Evolutionary conservation across 2,113 vertebrate species (phyloP), one percentile per base, ranked within the genome.

Genomic region (Acrocephalus kingi): DNA sequence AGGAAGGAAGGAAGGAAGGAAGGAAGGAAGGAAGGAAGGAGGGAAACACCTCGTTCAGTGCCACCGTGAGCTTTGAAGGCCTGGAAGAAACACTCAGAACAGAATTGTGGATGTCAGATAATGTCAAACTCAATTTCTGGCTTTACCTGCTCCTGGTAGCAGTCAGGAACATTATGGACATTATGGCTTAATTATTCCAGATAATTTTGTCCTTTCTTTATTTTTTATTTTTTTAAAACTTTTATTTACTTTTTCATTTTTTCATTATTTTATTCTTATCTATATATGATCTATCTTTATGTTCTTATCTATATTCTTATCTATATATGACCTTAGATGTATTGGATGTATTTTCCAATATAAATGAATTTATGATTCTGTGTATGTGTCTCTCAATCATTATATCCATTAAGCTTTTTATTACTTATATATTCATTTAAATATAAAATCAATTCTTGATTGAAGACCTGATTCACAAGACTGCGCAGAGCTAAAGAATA

Each of bases 101-200:
- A 51, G 67, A 74, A 69, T 1, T 1, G 1, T 2, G 5, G 24
- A 15, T 6, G 1, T 35, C 62, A 62, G 56, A 45, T 62, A 25
- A 64, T 10, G 56, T 10, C 15, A 28, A 35, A 0, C 19, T 52
- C 14, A 13, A 0, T 54, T 74, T 58, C 19, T 72, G 71, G 33
- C 56, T 83, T 79, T 51, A 43, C 17, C 30, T 68, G 33, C 33
- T 83, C 30, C 56, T 33, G 7, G 7, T 13, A 61, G 28, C 0
- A 0, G 14, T 37, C 0, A 0, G 22, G 30, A 73, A 52, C 15
- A 49, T 56, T 39, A 15, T 12, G 58, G 24, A 52, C 12, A 16
- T 24, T 27, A 6, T 1, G 6, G 15, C 1, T 58, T 58, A 30
- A 35, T 52, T 71, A 10, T 31, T 30, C 28, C 1, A 14, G n/a